Evolutionary conservation across 2,113 vertebrate species (phyloP).

Genomic region (Perca schrenkii): DNA sequence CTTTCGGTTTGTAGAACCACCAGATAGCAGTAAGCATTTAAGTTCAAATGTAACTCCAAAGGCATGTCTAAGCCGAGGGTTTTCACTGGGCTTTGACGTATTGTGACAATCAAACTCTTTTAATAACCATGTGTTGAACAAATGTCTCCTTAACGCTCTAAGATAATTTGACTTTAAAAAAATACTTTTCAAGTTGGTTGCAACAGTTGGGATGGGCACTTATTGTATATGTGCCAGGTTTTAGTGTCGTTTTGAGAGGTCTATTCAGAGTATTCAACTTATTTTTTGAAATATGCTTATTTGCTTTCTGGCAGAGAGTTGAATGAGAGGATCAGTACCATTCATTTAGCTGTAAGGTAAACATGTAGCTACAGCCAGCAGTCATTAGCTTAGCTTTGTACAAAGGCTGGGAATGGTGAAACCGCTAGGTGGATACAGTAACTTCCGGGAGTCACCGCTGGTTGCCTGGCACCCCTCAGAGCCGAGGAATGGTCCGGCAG

Average conservation of each 20-base stretch:
- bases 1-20: conserved; percentile 26
- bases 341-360: too few species aligned
- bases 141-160: background rate
- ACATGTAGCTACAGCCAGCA: too few species aligned
- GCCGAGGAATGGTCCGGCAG: too few species aligned
- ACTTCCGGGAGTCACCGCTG: too few species aligned
- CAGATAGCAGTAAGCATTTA: background rate
- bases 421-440: too few species aligned
- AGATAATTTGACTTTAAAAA: background rate
- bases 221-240: background rate
- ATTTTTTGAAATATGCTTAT: too few species aligned
- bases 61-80: background rate
- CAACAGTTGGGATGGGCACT: background rate
- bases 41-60: conserved; percentile 23
- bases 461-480: too few species aligned
- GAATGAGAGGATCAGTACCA: too few species aligned
- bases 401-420: too few species aligned
- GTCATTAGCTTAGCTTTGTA: too few species aligned
- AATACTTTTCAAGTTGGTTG: background rate
- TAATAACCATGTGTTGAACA: background rate
- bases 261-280: background rate
- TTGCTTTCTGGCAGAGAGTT: background rate
- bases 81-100: background rate
- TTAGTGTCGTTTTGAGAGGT: background rate
- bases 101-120: background rate